Conservation (phyloP, 2,797 vertebrate species). For the Tinamus major region DNA sequence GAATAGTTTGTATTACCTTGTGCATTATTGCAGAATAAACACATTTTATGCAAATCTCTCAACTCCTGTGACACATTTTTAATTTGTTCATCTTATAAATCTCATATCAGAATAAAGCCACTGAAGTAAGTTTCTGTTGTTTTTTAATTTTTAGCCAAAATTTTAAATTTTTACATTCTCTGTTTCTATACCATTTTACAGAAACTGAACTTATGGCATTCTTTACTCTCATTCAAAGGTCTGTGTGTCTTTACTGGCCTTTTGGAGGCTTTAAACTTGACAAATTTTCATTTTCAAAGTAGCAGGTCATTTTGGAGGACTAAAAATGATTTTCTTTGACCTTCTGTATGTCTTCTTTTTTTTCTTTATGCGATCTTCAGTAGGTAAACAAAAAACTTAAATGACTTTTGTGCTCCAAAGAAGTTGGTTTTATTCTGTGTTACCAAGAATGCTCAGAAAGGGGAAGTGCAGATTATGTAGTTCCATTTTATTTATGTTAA, state of each 20-base stretch:
- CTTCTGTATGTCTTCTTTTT: neutral
- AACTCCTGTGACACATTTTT: neutral
- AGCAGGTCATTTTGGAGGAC: neutral
- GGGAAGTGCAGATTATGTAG: too few species aligned
- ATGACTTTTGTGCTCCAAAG: neutral
- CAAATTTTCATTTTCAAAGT: neutral
- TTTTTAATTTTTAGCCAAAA: neutral
- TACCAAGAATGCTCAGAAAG: neutral
- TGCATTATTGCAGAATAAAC: neutral
- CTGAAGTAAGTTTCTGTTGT: neutral
- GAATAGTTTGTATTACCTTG: neutral
- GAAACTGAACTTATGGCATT: neutral
- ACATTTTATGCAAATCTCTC: neutral
- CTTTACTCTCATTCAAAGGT: neutral
- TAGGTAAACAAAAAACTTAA: neutral
- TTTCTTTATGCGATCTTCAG: neutral
- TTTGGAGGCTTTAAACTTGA: neutral
- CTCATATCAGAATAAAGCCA: neutral
- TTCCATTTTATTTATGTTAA: neutral
- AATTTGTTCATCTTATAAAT: fast-evolving
- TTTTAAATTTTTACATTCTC: neutral
- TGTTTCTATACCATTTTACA: neutral
- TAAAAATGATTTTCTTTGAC: neutral
- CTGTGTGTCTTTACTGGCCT: neutral
- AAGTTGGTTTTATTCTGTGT: neutral